phyloP scores from a whole-genome alignment of 2,888 invertebrate species.

The Augiades crinisus region DNA sequence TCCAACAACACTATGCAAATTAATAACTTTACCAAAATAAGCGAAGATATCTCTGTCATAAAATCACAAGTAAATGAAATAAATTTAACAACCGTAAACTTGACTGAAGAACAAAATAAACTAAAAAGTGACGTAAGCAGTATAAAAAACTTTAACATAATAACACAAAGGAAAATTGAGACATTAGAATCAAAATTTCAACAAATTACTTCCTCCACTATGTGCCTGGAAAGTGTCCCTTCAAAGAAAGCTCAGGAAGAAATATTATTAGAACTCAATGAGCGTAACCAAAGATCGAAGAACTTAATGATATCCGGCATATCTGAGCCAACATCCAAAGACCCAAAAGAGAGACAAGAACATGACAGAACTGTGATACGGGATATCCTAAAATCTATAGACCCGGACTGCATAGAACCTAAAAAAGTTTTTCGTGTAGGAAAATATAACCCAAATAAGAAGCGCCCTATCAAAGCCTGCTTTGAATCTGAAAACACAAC shows the following conservation, averaged over 20 bases:
- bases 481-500: constrained; percentile 20
- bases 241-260: neutral
- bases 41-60: constrained; percentile 12
- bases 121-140: neutral
- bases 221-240: neutral
- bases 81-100: constrained; percentile 4
- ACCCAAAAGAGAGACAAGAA: constrained; percentile 1
- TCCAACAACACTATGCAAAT: constrained; percentile 11
- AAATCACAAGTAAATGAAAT: constrained; percentile 17
- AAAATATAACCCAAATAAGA: constrained; percentile 21
- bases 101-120: constrained; percentile 19
- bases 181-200: constrained; percentile 2
- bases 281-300: constrained; percentile 5
- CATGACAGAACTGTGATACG: neutral
- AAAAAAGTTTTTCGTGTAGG: constrained; percentile 21
- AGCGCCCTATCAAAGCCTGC: constrained; percentile 24
- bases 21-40: constrained; percentile 15
- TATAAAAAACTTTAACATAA: constrained; percentile 3
- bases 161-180: constrained; percentile 7
- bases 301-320: constrained; percentile 22
- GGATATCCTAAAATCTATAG: constrained; percentile 7
- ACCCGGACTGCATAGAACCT: constrained; percentile 18
- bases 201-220: neutral
- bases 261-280: constrained; percentile 1
- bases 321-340: constrained; percentile 6